These are phyloP conservation scores for Tauraco hartlaubi DNA, from an alignment of 2,797 vertebrate species.

Conservation along the genomic window DNA sequence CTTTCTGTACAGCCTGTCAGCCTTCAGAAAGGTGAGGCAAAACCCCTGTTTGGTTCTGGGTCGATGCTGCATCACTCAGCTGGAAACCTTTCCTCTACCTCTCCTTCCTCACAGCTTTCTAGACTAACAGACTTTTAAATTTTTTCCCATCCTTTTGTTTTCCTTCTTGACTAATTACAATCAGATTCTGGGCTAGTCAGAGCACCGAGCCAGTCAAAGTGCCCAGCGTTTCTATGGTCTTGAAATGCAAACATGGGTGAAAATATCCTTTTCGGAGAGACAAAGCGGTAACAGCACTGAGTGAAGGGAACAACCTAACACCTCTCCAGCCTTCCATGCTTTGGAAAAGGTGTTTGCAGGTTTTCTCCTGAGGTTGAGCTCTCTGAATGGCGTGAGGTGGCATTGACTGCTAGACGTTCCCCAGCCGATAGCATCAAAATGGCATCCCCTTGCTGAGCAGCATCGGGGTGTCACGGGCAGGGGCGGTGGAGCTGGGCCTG, in stretches of 20 bases:
- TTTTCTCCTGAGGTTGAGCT: background rate
- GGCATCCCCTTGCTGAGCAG: background rate
- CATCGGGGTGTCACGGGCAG: too few relatives aligned
- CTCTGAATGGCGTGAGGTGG: background rate
- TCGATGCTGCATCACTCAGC: background rate
- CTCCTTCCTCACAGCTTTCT: background rate
- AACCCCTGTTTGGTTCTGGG: background rate
- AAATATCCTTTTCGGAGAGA: background rate
- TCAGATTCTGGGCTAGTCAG: background rate
- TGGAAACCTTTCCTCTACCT: background rate
- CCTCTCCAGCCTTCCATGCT: background rate
- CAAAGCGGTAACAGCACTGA: background rate
- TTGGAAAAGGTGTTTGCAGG: background rate
- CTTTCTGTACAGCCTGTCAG: background rate
- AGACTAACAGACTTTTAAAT: background rate
- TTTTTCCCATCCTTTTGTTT: background rate
- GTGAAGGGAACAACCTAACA: background rate
- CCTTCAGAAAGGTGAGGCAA: background rate
- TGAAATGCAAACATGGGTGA: background rate
- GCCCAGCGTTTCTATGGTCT: background rate
- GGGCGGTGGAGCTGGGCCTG: too few relatives aligned
- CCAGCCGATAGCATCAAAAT: too few relatives aligned
- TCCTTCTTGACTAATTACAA: background rate
- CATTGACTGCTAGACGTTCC: background rate
- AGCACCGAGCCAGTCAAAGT: background rate